Evolutionary conservation across 2,797 vertebrate species (phyloP).

Genomic region (Cottoperca gobio): DNA sequence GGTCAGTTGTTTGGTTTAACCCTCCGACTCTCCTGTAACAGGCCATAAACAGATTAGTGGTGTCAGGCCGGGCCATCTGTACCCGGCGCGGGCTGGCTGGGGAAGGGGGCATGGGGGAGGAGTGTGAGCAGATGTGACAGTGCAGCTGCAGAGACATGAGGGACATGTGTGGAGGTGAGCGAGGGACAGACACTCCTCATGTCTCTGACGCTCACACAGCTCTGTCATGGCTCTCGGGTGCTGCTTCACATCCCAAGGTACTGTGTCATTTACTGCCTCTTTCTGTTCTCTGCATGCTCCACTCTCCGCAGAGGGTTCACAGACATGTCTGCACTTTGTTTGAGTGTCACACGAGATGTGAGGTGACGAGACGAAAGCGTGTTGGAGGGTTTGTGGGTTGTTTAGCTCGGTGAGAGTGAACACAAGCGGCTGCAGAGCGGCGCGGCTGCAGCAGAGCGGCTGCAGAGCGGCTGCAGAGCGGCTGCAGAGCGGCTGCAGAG

Average conservation of each 20-base stretch:
- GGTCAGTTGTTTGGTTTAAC: slow-evolving; percentile 67
- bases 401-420: slow-evolving; percentile 9
- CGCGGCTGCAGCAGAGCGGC: too few species aligned
- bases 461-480: too few species aligned
- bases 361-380: slow-evolving; percentile 18
- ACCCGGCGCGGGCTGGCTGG: slow-evolving; percentile 58
- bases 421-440: too few species aligned
- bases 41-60: slow-evolving; percentile 86
- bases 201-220: slow-evolving; percentile 5
- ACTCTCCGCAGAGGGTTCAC: slow-evolving; percentile 15
- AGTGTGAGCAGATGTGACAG: slow-evolving; percentile 79
- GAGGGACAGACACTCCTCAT: slow-evolving; percentile 19
- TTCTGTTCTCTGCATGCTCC: slow-evolving; percentile 25
- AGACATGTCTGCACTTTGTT: slow-evolving; percentile 27
- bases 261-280: slow-evolving; percentile 34
- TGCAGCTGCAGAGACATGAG: slow-evolving; percentile 48
- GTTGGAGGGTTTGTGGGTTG: not conserved
- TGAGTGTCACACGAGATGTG: slow-evolving; percentile 16
- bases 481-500: too few species aligned
- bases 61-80: slow-evolving; percentile 84
- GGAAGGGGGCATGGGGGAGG: slow-evolving; percentile 57
- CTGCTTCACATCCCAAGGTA: slow-evolving; percentile 82
- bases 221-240: slow-evolving; percentile 80
- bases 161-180: slow-evolving; percentile 15
- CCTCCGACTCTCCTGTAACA: slow-evolving; percentile 73